These are phyloP conservation scores for Syngnathus scovelli DNA, from an alignment of 2,113 vertebrate species.

Conservation along the genomic window DNA sequence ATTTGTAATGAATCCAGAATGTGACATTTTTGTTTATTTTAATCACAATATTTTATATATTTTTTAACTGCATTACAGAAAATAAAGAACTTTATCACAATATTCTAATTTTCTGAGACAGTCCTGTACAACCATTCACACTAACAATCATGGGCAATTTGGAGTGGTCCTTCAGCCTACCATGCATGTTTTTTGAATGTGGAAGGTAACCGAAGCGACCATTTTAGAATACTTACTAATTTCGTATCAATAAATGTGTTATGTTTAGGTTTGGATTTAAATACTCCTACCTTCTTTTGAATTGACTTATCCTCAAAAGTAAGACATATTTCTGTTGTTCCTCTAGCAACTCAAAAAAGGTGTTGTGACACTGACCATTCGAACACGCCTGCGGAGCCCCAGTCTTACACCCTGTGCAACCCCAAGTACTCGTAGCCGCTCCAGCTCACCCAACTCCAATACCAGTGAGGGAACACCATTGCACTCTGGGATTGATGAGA, in stretches of 20 bases:
- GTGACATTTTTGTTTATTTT: too few relatives aligned
- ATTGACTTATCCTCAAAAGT: not conserved
- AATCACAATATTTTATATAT: too few relatives aligned
- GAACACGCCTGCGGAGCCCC: slow-evolving; percentile 89
- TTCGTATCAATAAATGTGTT: not conserved
- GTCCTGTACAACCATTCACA: too few relatives aligned
- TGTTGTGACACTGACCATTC: slow-evolving; percentile 86
- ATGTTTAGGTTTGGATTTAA: not conserved
- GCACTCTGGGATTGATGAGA: slow-evolving; percentile 61
- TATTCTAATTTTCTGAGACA: too few relatives aligned
- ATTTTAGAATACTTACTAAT: too few relatives aligned
- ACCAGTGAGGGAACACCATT: slow-evolving; percentile 56
- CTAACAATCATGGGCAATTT: too few relatives aligned
- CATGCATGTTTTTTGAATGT: too few relatives aligned
- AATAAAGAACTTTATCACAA: too few relatives aligned
- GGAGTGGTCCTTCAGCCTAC: too few relatives aligned
- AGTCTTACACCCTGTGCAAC: slow-evolving; percentile 87
- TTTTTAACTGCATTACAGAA: too few relatives aligned
- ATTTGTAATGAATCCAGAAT: too few relatives aligned
- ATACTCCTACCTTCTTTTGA: not conserved
- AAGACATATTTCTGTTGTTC: not conserved
- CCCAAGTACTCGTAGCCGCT: slow-evolving; percentile 84
- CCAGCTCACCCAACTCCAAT: slow-evolving; percentile 84
- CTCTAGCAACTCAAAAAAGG: slow-evolving; percentile 91
- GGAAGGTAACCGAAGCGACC: too few relatives aligned